Base-by-base conservation (phyloP, 92 coral and sea anemone species). In the Parazoanthus darwini region DNA sequence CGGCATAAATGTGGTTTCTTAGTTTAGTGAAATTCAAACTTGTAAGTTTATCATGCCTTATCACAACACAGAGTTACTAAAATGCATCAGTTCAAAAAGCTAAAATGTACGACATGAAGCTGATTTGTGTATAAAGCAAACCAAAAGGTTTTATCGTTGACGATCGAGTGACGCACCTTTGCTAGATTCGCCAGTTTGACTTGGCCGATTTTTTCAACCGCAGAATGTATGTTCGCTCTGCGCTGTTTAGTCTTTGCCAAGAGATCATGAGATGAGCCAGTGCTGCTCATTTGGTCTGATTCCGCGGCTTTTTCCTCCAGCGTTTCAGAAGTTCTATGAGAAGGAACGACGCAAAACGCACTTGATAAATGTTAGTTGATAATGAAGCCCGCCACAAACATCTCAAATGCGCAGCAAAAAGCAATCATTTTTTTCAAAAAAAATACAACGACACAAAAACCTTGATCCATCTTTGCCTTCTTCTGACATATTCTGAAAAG, bases 141-240 rank as follows among this genome's bases (percentile, higher is more conserved):
- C 14, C 59, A 54, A 54, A 4, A 13, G 9, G 3, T 74, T 6
- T 48, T 48, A 48, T 48, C 11, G 8, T 5, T 10, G 11, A 25
- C 80, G 54, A 81, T 42, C 7, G 36, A 23, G 8, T 6, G 71
- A 81, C 85, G 43, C 42, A 83, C 87, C 87, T 83, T 83, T 14
- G 65, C 3, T 33, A 25, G n/a, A 46, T 29, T 43, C 15, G 65
- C 78, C 72, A 13, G 78, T 71, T 48, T 84, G 79, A 70, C 71
- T 84, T 72, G 78, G 67, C 75, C 13, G n/a, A 84, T 50, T 48
- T 71, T 84, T 33, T 36, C 87, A 84, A 84, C 79, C 29, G 65
- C 77, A 20, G 87, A 46, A 38, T 84, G 78, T 14, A 84, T 48
- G 39, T 71, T 72, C 68, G 63, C 79, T 42, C 78, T 84, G 26